phyloP scores from a whole-genome alignment of 2,888 invertebrate species.

The Luperina testacea region DNA sequence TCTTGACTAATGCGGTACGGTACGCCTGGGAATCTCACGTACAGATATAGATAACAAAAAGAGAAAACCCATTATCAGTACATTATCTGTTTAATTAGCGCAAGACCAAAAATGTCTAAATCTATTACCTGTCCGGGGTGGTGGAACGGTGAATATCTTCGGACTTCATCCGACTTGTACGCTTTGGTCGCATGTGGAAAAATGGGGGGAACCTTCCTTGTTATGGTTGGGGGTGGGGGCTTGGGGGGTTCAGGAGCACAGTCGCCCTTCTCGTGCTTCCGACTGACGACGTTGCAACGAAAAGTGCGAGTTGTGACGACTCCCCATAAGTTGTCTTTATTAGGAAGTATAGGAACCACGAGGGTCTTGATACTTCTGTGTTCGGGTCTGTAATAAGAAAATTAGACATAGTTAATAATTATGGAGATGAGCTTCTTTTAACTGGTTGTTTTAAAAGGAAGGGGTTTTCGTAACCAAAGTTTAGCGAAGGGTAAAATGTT shows the following conservation, averaged over 20 bases:
- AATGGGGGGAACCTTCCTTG: slow-evolving; percentile 69
- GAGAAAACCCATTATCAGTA: slow-evolving; percentile 48
- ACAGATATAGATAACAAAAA: slow-evolving; percentile 2
- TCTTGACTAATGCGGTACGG: no score
- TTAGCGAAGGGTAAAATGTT: slow-evolving; percentile 9
- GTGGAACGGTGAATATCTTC: slow-evolving; percentile 84
- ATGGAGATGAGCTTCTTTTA: slow-evolving; percentile 1
- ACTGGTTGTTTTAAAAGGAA: slow-evolving; percentile 8
- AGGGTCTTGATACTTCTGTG: slow-evolving; percentile 58
- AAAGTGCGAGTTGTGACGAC: slow-evolving; percentile 45
- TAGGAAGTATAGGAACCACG: slow-evolving; percentile 24
- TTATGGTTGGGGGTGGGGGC: slow-evolving; percentile 39
- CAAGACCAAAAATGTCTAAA: slow-evolving; percentile 56
- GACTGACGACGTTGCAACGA: slow-evolving; percentile 15
- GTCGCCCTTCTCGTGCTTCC: slow-evolving; percentile 23
- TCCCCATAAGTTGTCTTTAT: slow-evolving; percentile 58
- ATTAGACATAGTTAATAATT: slow-evolving; percentile 23
- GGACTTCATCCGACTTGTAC: slow-evolving; percentile 70
- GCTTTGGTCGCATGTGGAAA: slow-evolving; percentile 71
- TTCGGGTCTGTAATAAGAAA: slow-evolving; percentile 62
- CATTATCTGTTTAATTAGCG: slow-evolving; percentile 58
- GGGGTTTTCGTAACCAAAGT: slow-evolving; percentile 13
- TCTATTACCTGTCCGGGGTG: slow-evolving; percentile 79
- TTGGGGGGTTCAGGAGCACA: slow-evolving; percentile 2
- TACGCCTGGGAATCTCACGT: no score